Evolutionary conservation across 2,888 invertebrate genomes (phyloP).

Genomic region (Pyrochroa serraticornis): DNA sequence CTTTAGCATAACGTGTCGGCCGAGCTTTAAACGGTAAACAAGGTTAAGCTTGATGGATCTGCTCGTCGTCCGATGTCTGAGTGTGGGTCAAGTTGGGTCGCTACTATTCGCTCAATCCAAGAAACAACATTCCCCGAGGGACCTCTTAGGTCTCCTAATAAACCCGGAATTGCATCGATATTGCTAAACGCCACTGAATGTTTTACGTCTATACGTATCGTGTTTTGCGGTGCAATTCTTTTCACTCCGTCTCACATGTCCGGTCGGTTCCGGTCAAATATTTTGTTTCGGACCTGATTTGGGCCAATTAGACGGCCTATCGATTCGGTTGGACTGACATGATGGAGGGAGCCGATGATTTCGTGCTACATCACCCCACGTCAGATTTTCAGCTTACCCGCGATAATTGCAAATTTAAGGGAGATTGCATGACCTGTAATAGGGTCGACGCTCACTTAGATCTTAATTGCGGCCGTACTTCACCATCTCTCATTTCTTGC

Average conservation of each 20-base stretch:
- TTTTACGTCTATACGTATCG: slow-evolving; percentile 14
- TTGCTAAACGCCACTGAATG: slow-evolving; percentile 7
- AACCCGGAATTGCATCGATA: slow-evolving; percentile 22
- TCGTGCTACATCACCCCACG: neutral
- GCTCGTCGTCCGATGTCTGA: slow-evolving; percentile 24
- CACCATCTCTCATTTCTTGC: slow-evolving; percentile 7
- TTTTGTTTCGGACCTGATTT: neutral
- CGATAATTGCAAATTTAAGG: slow-evolving; percentile 4
- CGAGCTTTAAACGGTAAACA: slow-evolving; percentile 33
- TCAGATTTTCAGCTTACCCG: neutral
- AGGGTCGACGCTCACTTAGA: slow-evolving; percentile 6
- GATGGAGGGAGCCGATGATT: no score
- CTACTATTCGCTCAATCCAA: slow-evolving; percentile 11
- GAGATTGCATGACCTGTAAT: slow-evolving; percentile 7
- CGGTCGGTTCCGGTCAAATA: no score
- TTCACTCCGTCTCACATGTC: neutral
- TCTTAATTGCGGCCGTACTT: slow-evolving; percentile 10
- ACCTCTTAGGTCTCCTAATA: slow-evolving; percentile 18
- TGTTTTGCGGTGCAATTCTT: slow-evolving; percentile 5
- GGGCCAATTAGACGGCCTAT: neutral
- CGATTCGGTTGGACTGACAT: neutral
- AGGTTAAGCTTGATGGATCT: slow-evolving; percentile 37
- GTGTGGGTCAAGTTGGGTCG: slow-evolving; percentile 31
- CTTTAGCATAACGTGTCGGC: slow-evolving; percentile 32
- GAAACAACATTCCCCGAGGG: slow-evolving; percentile 17